phyloP scores from a whole-genome alignment of 2,888 invertebrate genomes.

The Agriopis leucophaearia region DNA sequence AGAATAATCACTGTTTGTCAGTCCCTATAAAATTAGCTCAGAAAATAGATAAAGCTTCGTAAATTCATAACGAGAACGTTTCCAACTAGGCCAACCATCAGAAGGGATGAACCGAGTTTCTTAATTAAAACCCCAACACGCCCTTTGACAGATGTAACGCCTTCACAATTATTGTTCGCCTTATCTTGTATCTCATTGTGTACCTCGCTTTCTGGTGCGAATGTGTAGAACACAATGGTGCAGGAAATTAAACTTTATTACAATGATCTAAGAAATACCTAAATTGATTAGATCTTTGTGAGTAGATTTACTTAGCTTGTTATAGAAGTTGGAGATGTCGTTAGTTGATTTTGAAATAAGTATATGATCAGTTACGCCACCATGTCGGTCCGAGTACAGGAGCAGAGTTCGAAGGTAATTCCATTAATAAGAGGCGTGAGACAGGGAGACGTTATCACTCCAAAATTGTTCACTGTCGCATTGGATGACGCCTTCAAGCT shows the following conservation, averaged over 20 bases:
- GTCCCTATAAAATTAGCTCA: not conserved
- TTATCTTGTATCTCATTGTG: slow-evolving; percentile 65
- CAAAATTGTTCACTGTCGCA: no score
- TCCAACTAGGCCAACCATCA: slow-evolving; percentile 24
- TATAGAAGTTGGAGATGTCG: slow-evolving; percentile 12
- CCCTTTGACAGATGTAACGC: slow-evolving; percentile 72
- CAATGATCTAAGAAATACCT: slow-evolving; percentile 25
- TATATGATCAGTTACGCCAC: no score
- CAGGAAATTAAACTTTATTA: slow-evolving; percentile 46
- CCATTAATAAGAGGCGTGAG: no score
- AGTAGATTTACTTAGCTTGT: slow-evolving; percentile 19
- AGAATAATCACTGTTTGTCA: no score
- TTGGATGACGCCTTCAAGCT: no score
- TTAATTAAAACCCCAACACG: slow-evolving; percentile 72
- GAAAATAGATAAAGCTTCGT: slow-evolving; percentile 19
- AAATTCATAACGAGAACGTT: slow-evolving; percentile 23
- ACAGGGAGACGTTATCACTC: no score
- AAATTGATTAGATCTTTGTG: slow-evolving; percentile 32
- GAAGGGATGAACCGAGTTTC: slow-evolving; percentile 64
- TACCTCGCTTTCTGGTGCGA: slow-evolving; percentile 33
- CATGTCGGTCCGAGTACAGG: no score
- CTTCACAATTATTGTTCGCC: slow-evolving; percentile 67
- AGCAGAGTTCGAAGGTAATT: no score
- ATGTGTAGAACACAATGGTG: slow-evolving; percentile 30
- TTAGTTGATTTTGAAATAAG: slow-evolving; percentile 9